phyloP scores from a whole-genome alignment of 1,140 invertebrate genomes.

The Ridgeia piscesae region DNA sequence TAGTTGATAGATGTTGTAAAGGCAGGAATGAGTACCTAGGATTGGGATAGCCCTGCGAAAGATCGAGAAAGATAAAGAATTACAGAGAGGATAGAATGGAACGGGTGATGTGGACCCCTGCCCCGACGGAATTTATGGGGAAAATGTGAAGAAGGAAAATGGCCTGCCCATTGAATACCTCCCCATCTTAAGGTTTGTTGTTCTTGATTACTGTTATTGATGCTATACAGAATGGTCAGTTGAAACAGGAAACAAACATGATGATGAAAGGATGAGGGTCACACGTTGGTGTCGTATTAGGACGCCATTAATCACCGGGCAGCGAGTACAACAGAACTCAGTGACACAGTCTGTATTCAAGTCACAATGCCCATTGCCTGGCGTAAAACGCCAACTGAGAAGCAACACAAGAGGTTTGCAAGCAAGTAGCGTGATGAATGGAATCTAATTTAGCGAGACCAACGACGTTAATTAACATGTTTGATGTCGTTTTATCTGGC shows the following conservation, averaged over 20 bases:
- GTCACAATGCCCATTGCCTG: neutral
- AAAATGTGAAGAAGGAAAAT: too few relatives aligned
- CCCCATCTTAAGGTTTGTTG: neutral
- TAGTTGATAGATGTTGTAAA: too few relatives aligned
- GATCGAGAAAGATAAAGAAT: too few relatives aligned
- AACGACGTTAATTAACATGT: neutral
- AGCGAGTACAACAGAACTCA: neutral
- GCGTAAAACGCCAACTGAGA: neutral
- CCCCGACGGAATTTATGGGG: too few relatives aligned
- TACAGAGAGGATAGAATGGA: too few relatives aligned
- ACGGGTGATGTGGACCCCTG: too few relatives aligned
- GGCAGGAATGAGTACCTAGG: too few relatives aligned
- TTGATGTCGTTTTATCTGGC: neutral
- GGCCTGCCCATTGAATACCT: neutral
- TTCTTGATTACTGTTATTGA: neutral
- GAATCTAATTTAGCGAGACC: neutral
- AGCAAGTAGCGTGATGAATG: neutral
- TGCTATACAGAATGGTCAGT: neutral
- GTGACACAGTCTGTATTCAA: neutral
- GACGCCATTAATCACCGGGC: neutral
- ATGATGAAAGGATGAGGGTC: neutral
- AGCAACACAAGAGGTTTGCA: neutral
- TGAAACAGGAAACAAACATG: neutral
- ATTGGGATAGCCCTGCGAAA: too few relatives aligned
- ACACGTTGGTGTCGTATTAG: neutral